Evolutionary conservation across 1,140 invertebrate species (phyloP).

Genomic region (Zaprionus africanus): DNA sequence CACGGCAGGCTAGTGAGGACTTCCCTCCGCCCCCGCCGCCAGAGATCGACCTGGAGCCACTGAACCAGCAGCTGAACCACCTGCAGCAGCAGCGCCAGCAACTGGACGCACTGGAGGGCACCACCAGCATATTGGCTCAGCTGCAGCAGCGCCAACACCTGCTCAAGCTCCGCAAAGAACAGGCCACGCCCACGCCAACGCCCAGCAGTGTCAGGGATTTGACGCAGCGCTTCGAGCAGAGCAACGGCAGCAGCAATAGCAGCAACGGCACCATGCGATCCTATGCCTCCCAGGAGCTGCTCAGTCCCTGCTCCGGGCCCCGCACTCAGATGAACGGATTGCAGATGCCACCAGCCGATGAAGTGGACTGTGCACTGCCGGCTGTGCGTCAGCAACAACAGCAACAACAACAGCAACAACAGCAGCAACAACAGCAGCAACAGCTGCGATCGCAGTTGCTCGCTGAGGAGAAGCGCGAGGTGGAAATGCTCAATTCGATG

Average conservation of each 20-base stretch:
- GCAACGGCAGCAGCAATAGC: slow-evolving; percentile 68
- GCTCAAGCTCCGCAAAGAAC: slow-evolving; percentile 89
- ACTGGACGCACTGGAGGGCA: slow-evolving; percentile 71
- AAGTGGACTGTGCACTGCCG: slow-evolving; percentile 74
- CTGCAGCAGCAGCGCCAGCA: slow-evolving; percentile 83
- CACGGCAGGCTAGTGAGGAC: slow-evolving; percentile 93
- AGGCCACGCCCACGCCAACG: slow-evolving; percentile 75
- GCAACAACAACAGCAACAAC: slow-evolving; percentile 29
- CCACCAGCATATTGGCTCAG: slow-evolving; percentile 88
- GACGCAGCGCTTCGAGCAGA: slow-evolving; percentile 92
- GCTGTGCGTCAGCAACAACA: slow-evolving; percentile 39
- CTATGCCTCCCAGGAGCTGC: slow-evolving; percentile 78
- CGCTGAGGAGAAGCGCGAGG: slow-evolving; percentile 85
- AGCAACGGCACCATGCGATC: slow-evolving; percentile 56
- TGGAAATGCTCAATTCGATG: slow-evolving; percentile 85
- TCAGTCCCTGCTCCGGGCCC: slow-evolving; percentile 33
- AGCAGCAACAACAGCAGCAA: slow-evolving; percentile 37
- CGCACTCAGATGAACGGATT: slow-evolving; percentile 83
- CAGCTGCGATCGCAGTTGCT: slow-evolving; percentile 81
- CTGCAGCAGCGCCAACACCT: slow-evolving; percentile 87
- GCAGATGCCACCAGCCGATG: slow-evolving; percentile 59
- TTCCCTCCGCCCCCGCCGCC: slow-evolving; percentile 95
- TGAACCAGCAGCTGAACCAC: slow-evolving; percentile 86
- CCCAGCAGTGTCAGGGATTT: slow-evolving; percentile 88
- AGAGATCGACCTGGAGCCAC: slow-evolving; percentile 88